Base-by-base conservation (phyloP, 1,140 invertebrate species). In the Zaprionus taronus region DNA sequence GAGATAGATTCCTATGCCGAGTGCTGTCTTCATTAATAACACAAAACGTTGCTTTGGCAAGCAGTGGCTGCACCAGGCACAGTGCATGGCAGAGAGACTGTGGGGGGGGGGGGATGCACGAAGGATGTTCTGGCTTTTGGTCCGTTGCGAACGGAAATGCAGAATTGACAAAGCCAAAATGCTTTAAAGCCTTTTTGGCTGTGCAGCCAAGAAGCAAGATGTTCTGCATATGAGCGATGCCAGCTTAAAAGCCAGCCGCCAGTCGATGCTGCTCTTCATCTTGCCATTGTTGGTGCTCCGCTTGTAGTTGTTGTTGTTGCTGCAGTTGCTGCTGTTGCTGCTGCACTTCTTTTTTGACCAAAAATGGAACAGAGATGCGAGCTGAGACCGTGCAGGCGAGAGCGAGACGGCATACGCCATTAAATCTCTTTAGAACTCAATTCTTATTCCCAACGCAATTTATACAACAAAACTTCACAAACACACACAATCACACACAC, bases 341-440 rank as follows among this genome's bases (percentile, higher is more conserved):
- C n/a, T 67, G 24, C 15, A 60, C 38, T 57, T 63, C 49, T 22
- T 61, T 53, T 62, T 64, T 41, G 61, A 57, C 17, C 64, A 73
- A 73, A 71, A 77, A 72, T 72, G 53, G 56, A 53, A 36, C 74
- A 55, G 44, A 64, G 28, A 55, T 55, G 64, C 53, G 65, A 64
- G 36, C 15, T 60, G 61, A 12, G 51, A 38, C 11, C 20, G 20
- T 34, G 28, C 41, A 22, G 36, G 47, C 57, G 24, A 12, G 66
- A 76, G 71, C 34, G 65, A 72, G 84, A 79, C 53, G 60, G 81
- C 69, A 74, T 53, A 72, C 80, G 80, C 87, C 86, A 91, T 91
- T 91, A 91, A 91, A 91, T 91, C 86, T 91, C 86, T 91, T 91
- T 86, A 91, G 86, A 91, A 91, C 86, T 91, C 83, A 91, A 91